Conservation (phyloP, 2,797 vertebrate species). For the Anisognathus igniventris region DNA sequence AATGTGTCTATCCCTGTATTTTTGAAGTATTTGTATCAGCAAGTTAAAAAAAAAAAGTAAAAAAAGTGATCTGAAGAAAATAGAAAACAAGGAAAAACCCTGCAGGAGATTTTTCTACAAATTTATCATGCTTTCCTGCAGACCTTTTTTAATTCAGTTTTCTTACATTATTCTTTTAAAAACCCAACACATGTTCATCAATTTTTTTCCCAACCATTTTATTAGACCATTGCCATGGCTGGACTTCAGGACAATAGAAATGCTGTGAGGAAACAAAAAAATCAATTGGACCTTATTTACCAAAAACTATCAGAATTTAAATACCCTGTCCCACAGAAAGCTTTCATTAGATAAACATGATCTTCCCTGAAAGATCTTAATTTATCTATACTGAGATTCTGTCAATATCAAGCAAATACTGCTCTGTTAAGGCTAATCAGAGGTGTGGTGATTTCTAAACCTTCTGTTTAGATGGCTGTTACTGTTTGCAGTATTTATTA, state of each 20-base stretch:
- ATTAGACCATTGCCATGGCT: neutral
- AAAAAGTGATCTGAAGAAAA: neutral
- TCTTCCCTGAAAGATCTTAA: neutral
- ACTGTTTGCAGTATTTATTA: conserved; percentile 13
- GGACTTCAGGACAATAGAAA: neutral
- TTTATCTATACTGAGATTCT: neutral
- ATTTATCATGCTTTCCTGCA: neutral
- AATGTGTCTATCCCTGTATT: neutral
- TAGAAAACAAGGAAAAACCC: neutral
- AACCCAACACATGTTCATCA: neutral
- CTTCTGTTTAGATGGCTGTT: neutral
- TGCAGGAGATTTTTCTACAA: neutral
- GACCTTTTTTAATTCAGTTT: neutral
- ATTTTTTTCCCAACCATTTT: neutral
- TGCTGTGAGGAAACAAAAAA: neutral
- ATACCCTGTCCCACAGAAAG: neutral
- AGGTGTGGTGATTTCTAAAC: neutral
- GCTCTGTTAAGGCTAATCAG: neutral
- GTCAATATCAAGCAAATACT: neutral
- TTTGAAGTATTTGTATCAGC: neutral
- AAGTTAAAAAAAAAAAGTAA: neutral
- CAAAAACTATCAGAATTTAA: neutral
- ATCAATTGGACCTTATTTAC: neutral
- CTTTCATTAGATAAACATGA: neutral
- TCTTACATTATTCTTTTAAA: neutral